Evolutionary conservation across 2,113 vertebrate genomes (phyloP), one percentile per base, ranked within the genome.

Genomic region (Miniopterus natalensis): DNA sequence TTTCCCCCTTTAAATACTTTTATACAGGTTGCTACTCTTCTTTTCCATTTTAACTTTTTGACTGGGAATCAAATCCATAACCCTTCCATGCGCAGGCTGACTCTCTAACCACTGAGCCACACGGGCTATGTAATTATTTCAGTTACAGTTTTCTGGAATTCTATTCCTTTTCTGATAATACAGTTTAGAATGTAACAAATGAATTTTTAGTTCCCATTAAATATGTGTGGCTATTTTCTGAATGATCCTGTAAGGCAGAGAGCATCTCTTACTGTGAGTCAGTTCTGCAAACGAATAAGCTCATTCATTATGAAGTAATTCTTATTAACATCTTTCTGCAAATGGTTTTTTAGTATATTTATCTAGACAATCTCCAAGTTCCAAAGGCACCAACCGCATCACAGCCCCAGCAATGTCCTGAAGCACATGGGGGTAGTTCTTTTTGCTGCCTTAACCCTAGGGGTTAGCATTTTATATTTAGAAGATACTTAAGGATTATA

Each of bases 401-500:
- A 15, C 3, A 36, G 31, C 18, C 10, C 14, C 57, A n/a, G 1
- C 57, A 71, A 17, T 36, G 84, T 75, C 40, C 53, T 88, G 75
- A 59, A 25, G 21, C n/a, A 2, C 70, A 40, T 21, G 36, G 31
- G 27, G 71, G 63, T 36, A 57, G 8, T 81, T 84, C 23, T 57
- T 91, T 88, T 92, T 63, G 49, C 36, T 66, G 5, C n/a, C 5
- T 55, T 83, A 79, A 27, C 71, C 49, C 25, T 78, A 5, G 21
- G 45, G 29, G 40, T 86, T 94, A 66, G 49, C 83, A 59, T 93
- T 91, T 84, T 84, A 9, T 95, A 42, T 79, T 7, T 92, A 55
- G 21, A 17, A 74, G 45, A n/a, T 66, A n/a, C 9, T 45, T 94
- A 92, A 51, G 79, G 29, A 84, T 91, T 75, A 61, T 68, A 70